These are phyloP conservation scores for Amblyopsis hoosieri DNA, from an alignment of 2,797 vertebrate species.

Conservation along the genomic window DNA sequence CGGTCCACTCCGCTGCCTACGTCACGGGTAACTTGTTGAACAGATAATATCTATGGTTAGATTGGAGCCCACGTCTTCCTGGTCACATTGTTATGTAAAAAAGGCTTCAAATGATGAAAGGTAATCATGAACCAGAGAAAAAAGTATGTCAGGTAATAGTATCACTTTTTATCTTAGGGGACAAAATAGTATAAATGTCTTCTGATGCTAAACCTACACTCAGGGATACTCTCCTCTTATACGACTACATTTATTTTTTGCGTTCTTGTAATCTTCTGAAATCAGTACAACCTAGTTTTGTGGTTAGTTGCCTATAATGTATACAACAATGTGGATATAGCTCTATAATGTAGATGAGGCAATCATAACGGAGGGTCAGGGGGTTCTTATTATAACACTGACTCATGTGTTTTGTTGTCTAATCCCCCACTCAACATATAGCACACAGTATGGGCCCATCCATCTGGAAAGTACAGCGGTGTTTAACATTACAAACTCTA, in stretches of 20 bases:
- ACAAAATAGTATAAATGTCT: background rate
- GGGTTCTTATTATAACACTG: conserved; percentile 19
- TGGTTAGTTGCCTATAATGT: background rate
- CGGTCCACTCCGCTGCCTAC: conserved; percentile 45
- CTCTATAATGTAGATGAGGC: no score
- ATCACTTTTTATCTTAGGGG: background rate
- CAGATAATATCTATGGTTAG: conserved; percentile 41
- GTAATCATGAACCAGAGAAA: background rate
- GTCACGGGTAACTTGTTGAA: conserved; percentile 69
- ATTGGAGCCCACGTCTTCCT: conserved; percentile 49
- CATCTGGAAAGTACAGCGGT: conserved; percentile 36
- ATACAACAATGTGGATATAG: no score
- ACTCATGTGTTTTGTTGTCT: conserved; percentile 52
- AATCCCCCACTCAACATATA: conserved; percentile 32
- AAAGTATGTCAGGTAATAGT: background rate
- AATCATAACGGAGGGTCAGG: no score
- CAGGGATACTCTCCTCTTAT: background rate
- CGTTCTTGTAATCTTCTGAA: no score
- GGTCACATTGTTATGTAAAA: conserved; percentile 41
- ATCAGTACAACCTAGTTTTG: background rate
- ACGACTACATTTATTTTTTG: conserved; percentile 40
- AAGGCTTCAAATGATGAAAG: conserved; percentile 17
- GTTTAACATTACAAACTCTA: conserved; percentile 32
- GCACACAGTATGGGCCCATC: conserved; percentile 24
- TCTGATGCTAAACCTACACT: background rate